Percentiles rank a stretch among this genome's conserved stretches.
Conservation (phyloP, 2,888 invertebrate species). For the Parasteatoda lunata region DNA sequence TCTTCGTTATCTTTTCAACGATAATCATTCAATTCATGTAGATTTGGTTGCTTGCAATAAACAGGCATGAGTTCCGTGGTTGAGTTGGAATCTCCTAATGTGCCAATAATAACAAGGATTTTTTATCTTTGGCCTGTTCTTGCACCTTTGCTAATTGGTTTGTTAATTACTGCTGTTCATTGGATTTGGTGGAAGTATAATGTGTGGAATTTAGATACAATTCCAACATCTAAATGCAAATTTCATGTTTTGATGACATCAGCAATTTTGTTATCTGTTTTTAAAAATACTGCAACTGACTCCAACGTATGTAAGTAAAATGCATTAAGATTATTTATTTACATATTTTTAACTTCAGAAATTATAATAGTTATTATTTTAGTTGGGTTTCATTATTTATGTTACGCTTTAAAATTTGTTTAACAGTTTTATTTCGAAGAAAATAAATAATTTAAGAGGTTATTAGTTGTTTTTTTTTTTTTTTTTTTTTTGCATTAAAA, state of each 20-base stretch:
- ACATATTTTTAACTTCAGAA: too few relatives aligned
- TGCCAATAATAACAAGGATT: conserved; percentile 7
- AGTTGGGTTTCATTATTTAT: too few relatives aligned
- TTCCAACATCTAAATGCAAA: conserved; percentile 36
- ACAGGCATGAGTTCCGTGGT: conserved; percentile 15
- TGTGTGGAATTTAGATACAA: conserved; percentile 15
- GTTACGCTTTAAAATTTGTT: too few relatives aligned
- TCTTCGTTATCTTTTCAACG: not conserved
- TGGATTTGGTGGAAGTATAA: conserved; percentile 57
- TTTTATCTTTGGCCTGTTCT: conserved; percentile 4
- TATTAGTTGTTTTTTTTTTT: too few relatives aligned
- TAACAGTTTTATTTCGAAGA: too few relatives aligned
- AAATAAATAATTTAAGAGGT: too few relatives aligned
- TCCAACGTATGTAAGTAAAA: conserved; percentile 60
- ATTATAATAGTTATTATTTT: too few relatives aligned
- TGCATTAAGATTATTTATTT: too few relatives aligned
- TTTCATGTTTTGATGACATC: conserved; percentile 35
- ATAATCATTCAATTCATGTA: not conserved
- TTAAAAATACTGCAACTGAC: conserved; percentile 44
- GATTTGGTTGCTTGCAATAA: not conserved
- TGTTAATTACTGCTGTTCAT: conserved; percentile 14
- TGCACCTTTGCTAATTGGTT: not conserved
- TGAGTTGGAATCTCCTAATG: conserved; percentile 8
- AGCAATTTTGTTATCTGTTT: conserved; percentile 30
- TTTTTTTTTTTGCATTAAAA: too few relatives aligned